Conservation (phyloP, 1,140 invertebrate genomes). For the Camponotus vicinus region DNA sequence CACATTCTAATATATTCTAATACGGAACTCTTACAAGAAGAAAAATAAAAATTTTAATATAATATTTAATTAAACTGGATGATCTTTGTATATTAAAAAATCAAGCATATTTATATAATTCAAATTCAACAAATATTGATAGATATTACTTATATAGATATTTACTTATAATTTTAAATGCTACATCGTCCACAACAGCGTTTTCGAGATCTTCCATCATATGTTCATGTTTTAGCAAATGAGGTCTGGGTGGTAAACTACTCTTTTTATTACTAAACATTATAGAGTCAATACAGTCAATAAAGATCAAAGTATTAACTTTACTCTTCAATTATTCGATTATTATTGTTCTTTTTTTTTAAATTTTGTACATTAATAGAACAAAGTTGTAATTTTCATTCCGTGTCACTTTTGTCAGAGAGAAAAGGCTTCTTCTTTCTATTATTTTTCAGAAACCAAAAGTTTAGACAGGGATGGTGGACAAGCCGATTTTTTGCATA, state of each 20-base stretch:
- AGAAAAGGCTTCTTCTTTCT: no score
- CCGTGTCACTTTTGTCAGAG: no score
- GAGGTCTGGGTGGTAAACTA: slow-evolving; percentile 77
- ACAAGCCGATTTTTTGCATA: no score
- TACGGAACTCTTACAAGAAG: background rate
- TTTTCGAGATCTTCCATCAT: slow-evolving; percentile 78
- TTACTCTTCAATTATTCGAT: background rate
- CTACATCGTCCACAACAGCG: slow-evolving; percentile 73
- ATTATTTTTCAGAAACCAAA: no score
- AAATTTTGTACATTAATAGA: no score
- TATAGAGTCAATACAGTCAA: background rate
- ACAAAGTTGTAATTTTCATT: no score
- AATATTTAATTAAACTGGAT: background rate
- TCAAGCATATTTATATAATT: no score
- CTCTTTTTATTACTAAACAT: slow-evolving; percentile 82
- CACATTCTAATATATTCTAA: background rate
- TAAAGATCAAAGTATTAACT: background rate
- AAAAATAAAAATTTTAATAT: background rate
- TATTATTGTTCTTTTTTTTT: no score
- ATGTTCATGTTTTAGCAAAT: slow-evolving; percentile 74
- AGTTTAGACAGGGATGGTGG: no score
- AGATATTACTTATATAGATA: no score
- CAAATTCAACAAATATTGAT: no score
- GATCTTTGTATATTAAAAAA: background rate
- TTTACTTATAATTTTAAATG: slow-evolving; percentile 77